These are phyloP conservation scores for Sebastes steindachneri DNA, from an alignment of 2,797 vertebrate species.

Conservation along the genomic window DNA sequence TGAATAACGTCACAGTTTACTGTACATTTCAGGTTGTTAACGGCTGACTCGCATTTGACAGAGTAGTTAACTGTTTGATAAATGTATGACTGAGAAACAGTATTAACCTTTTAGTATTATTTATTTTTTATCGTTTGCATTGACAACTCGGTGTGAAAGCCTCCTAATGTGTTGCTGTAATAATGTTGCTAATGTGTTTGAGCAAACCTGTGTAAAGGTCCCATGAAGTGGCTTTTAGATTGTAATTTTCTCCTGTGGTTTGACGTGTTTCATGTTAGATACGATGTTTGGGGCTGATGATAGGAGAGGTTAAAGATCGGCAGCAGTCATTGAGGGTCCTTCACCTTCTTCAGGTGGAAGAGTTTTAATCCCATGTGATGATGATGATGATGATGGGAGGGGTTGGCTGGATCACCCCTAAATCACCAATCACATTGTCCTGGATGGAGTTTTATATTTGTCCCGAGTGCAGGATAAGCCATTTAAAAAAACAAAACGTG, in stretches of 20 bases:
- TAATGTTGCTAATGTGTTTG: conserved; percentile 54
- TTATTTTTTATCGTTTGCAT: conserved; percentile 67
- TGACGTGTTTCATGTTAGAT: conserved; percentile 3
- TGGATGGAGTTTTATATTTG: conserved; percentile 25
- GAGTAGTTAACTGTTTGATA: conserved; percentile 43
- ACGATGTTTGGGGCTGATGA: background rate
- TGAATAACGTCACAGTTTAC: conserved; percentile 17
- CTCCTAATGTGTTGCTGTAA: conserved; percentile 52
- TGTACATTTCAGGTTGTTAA: conserved; percentile 55
- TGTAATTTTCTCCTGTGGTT: conserved; percentile 38
- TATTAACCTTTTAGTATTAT: conserved; percentile 74
- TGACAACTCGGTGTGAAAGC: conserved; percentile 58
- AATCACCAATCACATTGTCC: background rate
- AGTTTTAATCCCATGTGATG: conserved; percentile 7
- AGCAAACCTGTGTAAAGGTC: conserved; percentile 62
- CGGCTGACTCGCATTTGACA: conserved; percentile 30
- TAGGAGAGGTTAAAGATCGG: background rate
- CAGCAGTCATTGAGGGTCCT: background rate
- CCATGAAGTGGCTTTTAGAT: conserved; percentile 63
- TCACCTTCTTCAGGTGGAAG: background rate
- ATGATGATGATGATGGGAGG: conserved; percentile 31
- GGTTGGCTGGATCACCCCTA: conserved; percentile 73
- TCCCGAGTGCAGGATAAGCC: conserved; percentile 43
- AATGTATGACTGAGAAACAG: conserved; percentile 59
- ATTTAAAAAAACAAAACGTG: conserved; percentile 23